Percentiles rank a stretch among this genome's conserved stretches.
Conservation (phyloP, 1,140 invertebrate species). For the Sinonovacula constricta region DNA sequence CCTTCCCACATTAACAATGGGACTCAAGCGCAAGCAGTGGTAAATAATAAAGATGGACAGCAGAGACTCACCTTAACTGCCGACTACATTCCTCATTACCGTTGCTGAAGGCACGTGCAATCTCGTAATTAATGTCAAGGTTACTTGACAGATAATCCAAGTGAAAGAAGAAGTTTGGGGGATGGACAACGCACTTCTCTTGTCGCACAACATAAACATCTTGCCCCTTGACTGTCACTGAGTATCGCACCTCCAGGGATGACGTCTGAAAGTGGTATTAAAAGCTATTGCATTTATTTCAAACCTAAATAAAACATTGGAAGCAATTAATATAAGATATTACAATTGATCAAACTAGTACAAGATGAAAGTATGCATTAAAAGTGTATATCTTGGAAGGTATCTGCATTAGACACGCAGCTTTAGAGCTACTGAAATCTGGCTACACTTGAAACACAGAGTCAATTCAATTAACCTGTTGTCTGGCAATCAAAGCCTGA, state of each 20-base stretch:
- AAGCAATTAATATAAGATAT: no score
- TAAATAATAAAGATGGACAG: no score
- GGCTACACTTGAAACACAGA: no score
- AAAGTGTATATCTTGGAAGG: no score
- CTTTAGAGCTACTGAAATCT: not conserved
- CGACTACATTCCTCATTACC: conserved; percentile 59
- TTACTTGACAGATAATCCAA: conserved; percentile 58
- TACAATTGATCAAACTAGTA: no score
- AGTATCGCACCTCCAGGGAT: conserved; percentile 67
- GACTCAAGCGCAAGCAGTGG: no score
- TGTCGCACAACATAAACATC: conserved; percentile 56
- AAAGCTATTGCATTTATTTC: no score
- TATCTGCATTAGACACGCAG: not conserved
- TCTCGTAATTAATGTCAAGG: conserved; percentile 68
- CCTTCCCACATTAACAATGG: no score
- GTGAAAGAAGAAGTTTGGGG: conserved; percentile 66
- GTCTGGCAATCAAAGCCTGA: no score
- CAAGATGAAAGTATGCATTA: no score
- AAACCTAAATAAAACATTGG: no score
- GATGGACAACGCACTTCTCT: conserved; percentile 64
- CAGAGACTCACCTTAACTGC: conserved; percentile 63
- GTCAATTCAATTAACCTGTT: no score
- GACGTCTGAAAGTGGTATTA: conserved; percentile 56
- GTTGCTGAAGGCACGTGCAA: conserved; percentile 68
- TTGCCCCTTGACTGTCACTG: conserved; percentile 48